Evolutionary conservation across 2,797 vertebrate species (phyloP).

Genomic region (Selene dorsalis): DNA sequence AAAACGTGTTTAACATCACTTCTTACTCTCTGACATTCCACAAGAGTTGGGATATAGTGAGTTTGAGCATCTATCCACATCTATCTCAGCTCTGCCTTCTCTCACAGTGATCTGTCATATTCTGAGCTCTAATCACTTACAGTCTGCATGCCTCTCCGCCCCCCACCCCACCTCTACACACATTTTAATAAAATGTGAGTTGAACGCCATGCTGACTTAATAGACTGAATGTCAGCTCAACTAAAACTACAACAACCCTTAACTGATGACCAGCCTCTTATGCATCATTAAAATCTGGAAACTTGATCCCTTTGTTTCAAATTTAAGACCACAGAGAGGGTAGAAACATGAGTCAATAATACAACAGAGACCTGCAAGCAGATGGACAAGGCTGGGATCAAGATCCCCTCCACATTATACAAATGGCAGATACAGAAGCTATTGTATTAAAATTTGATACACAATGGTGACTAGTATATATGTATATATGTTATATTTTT

Average conservation of each 20-base stretch:
- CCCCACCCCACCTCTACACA: not conserved
- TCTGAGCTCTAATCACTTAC: not conserved
- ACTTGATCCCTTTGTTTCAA: conserved; percentile 56
- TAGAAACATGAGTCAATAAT: conserved; percentile 62
- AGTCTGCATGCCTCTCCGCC: not conserved
- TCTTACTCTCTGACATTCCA: conserved; percentile 1
- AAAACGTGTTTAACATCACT: conserved; percentile 16
- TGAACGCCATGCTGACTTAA: not conserved
- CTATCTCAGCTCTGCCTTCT: not conserved
- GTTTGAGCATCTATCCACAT: not conserved
- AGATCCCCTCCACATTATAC: conserved; percentile 2
- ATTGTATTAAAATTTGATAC: not conserved
- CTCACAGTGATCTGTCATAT: not conserved
- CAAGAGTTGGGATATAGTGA: not conserved
- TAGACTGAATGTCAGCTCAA: conserved; percentile 3
- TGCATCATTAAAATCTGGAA: conserved; percentile 69
- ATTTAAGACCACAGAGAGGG: conserved; percentile 40
- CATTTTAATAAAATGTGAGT: conserved; percentile 1
- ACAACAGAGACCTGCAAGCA: conserved; percentile 42
- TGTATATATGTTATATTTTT: not conserved
- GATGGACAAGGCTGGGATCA: conserved; percentile 25
- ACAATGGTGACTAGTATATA: not conserved
- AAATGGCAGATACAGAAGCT: not conserved
- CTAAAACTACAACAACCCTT: conserved; percentile 13
- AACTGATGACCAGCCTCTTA: conserved; percentile 36